Evolutionary conservation across 2,113 vertebrate species (phyloP).

Genomic region (Poeciliopsis retropinna): DNA sequence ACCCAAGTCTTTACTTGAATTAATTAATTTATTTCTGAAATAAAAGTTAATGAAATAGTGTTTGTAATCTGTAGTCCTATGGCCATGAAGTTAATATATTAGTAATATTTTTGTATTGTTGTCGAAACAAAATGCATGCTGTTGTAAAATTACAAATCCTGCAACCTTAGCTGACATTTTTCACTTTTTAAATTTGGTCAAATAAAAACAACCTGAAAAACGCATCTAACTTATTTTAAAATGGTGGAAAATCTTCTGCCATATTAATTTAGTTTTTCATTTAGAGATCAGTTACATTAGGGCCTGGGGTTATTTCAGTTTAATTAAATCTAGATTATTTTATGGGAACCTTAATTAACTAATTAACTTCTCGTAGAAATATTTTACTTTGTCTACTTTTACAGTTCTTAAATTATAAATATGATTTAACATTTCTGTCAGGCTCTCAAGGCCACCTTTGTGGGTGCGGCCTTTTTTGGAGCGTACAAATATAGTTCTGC

Average conservation of each 20-base stretch:
- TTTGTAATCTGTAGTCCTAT: no score
- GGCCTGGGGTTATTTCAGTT: neutral
- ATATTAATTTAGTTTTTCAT: neutral
- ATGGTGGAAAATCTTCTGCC: neutral
- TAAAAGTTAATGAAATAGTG: no score
- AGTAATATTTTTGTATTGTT: neutral
- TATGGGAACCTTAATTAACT: neutral
- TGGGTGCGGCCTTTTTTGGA: slow-evolving; percentile 45
- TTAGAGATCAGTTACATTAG: neutral
- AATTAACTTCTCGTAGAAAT: neutral
- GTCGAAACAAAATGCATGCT: neutral
- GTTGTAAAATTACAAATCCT: neutral
- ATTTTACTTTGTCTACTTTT: neutral
- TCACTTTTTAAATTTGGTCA: neutral
- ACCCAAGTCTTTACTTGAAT: neutral
- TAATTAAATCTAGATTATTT: neutral
- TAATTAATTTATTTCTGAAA: no score
- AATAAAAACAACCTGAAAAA: neutral
- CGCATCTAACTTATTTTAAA: neutral
- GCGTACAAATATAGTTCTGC: slow-evolving; percentile 16
- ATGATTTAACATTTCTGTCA: neutral
- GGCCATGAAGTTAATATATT: neutral
- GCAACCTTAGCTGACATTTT: neutral
- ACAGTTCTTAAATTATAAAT: neutral
- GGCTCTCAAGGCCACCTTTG: slow-evolving; percentile 18